These are phyloP conservation scores for Flexamia atlantica DNA, from an alignment of 2,888 invertebrate species.

Conservation along the genomic window DNA sequence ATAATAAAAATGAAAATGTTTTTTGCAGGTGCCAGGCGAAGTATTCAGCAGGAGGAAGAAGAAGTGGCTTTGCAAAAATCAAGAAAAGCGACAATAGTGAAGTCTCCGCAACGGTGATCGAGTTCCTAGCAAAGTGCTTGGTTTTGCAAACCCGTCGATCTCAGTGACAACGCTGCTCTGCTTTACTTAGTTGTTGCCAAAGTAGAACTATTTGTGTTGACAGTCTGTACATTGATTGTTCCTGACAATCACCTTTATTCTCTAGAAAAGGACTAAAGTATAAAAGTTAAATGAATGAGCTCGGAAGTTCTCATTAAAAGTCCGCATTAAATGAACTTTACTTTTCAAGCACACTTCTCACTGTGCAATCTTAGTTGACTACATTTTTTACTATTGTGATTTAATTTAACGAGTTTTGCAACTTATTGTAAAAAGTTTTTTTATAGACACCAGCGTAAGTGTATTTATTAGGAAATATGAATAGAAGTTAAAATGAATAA, in stretches of 20 bases:
- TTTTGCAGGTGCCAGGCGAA: conserved; percentile 38
- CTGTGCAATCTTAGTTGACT: not conserved
- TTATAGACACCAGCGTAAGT: not conserved
- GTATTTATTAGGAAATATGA: not conserved
- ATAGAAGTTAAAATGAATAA: not conserved
- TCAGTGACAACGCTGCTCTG: not conserved
- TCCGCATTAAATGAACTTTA: not conserved
- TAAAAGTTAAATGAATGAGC: too few species aligned
- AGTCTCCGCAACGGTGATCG: conserved; percentile 42
- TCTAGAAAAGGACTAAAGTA: too few species aligned
- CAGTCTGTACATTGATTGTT: not conserved
- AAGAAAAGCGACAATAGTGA: conserved; percentile 56
- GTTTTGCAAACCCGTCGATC: not conserved
- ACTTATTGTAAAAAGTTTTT: conserved; percentile 5
- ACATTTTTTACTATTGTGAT: conserved; percentile 23
- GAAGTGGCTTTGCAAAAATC: conserved; percentile 46
- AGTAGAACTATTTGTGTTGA: conserved; percentile 8
- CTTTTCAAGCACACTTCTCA: too few species aligned
- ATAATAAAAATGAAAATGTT: too few species aligned
- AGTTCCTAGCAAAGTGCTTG: conserved; percentile 23
- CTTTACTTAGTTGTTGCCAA: conserved; percentile 9
- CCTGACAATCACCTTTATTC: not conserved
- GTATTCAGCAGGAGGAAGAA: conserved; percentile 48
- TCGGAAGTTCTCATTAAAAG: not conserved
- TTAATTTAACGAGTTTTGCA: not conserved